Evolutionary conservation across 2,113 vertebrate genomes (phyloP), one percentile per base, ranked within the genome.

Genomic region (Tachysurus vachellii): DNA sequence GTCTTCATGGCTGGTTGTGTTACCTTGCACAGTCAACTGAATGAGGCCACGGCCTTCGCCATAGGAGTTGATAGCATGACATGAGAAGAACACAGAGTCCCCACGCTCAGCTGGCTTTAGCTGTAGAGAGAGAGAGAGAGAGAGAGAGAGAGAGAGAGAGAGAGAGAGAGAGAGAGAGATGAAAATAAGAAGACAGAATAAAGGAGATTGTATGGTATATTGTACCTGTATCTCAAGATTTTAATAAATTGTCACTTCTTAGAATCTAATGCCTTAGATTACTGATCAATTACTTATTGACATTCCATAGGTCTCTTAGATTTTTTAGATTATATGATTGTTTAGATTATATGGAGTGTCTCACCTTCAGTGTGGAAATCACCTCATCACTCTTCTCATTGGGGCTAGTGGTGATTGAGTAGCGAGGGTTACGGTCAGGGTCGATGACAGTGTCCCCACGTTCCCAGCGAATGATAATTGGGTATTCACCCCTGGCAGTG

Each of bases 391-490:
- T 97, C 3, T 96, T 98, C 94, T 99, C 98, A 90, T 97, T 99
- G 92, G 97, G 98, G 92, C 96, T 93, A 83, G 98, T 99, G 92
- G 96, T 93, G 82, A 99, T 99, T 91, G 98, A 95, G 16, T 99
- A 99, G 36, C 98, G 96, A 91, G 96, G 94, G 93, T 97, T 97
- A 28, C 97, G 96, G 94, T 98, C 98, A 0, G 98, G 98, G 93
- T 99, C 98, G 21, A 99, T 99, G 91, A 99, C 97, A 0, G 97
- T 99, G 95, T 99, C 98, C 0, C 97, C 98, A 85, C 98, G 97
- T 92, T 99, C 98, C 98, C 98, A 99, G 93, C 98, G 98, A 91
- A 99, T 99, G 91, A 99, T 99, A 95, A 99, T 99, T 89, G 98
- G 98, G 85, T 98, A 94, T 92, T 99, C 98, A 0, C 98, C 98